These are phyloP conservation scores for Julus scandinavius DNA, from an alignment of 2,888 invertebrate genomes.

Conservation along the genomic window DNA sequence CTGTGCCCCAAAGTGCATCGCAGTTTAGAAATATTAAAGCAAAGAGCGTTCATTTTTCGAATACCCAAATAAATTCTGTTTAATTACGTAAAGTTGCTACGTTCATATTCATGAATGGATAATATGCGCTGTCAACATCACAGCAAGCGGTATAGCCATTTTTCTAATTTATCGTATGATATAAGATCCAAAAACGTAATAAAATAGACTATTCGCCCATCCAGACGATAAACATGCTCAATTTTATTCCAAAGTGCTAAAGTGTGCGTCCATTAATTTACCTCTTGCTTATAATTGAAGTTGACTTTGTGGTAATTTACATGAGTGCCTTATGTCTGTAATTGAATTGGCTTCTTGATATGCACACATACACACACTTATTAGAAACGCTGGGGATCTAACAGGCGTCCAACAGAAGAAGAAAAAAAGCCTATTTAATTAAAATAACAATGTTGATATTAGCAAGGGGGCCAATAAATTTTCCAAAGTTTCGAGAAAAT, in stretches of 20 bases:
- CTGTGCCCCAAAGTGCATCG: no score
- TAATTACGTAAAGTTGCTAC: not conserved
- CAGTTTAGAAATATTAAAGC: not conserved
- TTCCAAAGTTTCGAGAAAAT: not conserved
- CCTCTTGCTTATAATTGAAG: conserved; percentile 10
- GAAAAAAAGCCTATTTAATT: not conserved
- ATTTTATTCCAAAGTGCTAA: not conserved
- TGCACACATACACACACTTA: not conserved
- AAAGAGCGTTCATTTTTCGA: not conserved
- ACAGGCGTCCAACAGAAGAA: not conserved
- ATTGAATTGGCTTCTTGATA: conserved; percentile 2
- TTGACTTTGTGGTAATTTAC: conserved; percentile 11
- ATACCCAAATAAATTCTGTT: not conserved
- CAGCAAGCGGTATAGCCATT: not conserved
- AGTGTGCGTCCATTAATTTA: not conserved
- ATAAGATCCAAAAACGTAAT: conserved; percentile 12
- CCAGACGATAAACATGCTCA: conserved; percentile 1
- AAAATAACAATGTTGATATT: conserved; percentile 18
- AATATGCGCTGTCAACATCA: not conserved
- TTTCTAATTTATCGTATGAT: not conserved
- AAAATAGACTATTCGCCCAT: not conserved
- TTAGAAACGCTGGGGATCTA: not conserved
- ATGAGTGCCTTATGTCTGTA: conserved; percentile 1
- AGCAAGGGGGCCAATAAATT: conserved; percentile 2
- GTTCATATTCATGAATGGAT: not conserved